These are phyloP conservation scores for Belonocnema kinseyi DNA, from an alignment of 1,140 invertebrate genomes.

Conservation along the genomic window DNA sequence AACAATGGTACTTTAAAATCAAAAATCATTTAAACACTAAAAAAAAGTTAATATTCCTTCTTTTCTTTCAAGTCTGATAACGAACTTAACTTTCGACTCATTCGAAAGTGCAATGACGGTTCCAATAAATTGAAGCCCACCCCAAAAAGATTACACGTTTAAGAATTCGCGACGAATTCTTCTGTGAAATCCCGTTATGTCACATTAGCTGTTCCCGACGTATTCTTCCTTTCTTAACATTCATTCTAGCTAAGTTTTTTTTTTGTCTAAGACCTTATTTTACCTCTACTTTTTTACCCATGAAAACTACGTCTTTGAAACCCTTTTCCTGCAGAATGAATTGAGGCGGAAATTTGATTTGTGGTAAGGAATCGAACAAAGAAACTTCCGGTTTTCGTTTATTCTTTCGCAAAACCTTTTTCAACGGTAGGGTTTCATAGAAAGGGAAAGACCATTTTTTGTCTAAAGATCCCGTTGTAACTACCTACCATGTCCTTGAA, in stretches of 20 bases:
- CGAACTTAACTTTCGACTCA: constrained; percentile 42
- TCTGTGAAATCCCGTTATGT: constrained; percentile 73
- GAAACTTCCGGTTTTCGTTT: no score
- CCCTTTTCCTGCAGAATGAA: no score
- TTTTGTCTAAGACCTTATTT: neutral
- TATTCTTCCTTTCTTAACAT: constrained; percentile 35
- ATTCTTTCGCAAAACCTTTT: no score
- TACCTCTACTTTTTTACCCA: no score
- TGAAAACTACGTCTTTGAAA: no score
- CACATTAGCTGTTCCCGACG: constrained; percentile 60
- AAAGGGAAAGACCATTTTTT: constrained; percentile 22
- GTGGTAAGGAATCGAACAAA: no score
- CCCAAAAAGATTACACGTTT: constrained; percentile 63
- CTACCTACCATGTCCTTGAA: constrained; percentile 48
- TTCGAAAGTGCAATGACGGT: constrained; percentile 72
- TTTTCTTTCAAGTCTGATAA: no score
- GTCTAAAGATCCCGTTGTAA: constrained; percentile 54
- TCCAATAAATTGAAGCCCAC: constrained; percentile 71
- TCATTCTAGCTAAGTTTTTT: constrained; percentile 1
- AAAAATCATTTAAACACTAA: no score
- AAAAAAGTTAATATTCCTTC: no score
- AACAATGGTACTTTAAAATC: no score
- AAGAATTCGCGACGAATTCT: constrained; percentile 63
- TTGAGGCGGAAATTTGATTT: no score
- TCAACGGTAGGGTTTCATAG: no score